Base-by-base conservation (phyloP, 2,113 vertebrate species). In the Stomatorhinus ivindoensis region DNA sequence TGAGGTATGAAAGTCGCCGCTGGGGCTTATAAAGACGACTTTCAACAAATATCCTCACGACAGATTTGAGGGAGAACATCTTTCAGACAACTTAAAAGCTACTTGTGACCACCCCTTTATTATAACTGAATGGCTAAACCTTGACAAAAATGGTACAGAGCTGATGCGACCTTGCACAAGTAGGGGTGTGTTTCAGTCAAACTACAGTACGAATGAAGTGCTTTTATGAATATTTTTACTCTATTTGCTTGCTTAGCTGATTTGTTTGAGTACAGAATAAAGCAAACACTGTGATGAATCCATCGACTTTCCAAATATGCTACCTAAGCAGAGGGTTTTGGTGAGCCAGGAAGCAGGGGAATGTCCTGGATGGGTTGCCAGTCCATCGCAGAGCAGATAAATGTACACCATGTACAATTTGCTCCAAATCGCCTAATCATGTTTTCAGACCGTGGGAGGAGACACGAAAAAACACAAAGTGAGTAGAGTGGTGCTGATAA, bases 1-100 rank as follows among this genome's bases (percentile, higher is more conserved):
- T 86, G 58, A 87, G 86, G 84, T 69, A 73, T 89, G 89, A 10
- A 27, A 89, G 83, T 73, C 58, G 10, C 44, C 19, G 7, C 55
- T 42, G 24, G 55, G 83, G n/a, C 44, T 42, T 65, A 61, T 46
- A 51, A 58, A 73, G n/a, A 11, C 58, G n/a, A 86, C 55, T 50
- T 27, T 73, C 76, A 24, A 85, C 53, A 84, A 42, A 84, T 44
- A 85, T 21, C 31, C 5, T 87, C 50, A 35, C 24, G 13, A 44
- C 13, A 50, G 53, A 11, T 65, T 85, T 24, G 27, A 31, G 82
- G 46, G 46, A 89, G 53, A 76, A 50, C 88, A 61, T 46, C 15
- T 85, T 51, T 89, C 5, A 89, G 27, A 88, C 4, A 24, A 50
- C 27, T 82, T 51, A 27, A 84, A 89, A 82, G 88, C 15, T 80